These are phyloP conservation scores for Tanytarsus gracilentus DNA, from an alignment of 2,888 invertebrate genomes.

Conservation along the genomic window DNA sequence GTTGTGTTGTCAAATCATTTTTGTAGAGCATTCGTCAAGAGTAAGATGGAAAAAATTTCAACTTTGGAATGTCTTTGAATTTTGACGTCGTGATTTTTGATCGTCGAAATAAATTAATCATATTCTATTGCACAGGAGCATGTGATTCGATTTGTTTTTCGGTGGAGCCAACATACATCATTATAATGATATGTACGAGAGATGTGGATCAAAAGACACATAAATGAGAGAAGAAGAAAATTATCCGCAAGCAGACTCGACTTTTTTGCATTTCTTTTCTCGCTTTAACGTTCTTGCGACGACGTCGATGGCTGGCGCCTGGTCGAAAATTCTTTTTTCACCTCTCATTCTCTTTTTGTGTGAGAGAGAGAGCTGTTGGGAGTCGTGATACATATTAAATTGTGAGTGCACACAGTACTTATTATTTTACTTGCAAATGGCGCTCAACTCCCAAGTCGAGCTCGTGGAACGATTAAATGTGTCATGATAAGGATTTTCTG, in stretches of 20 bases:
- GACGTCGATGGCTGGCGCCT: conserved; percentile 15
- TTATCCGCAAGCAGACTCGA: conserved; percentile 19
- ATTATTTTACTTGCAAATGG: conserved; percentile 11
- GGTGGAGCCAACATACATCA: conserved; percentile 10
- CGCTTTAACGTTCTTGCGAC: background rate
- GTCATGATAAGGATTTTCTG: background rate
- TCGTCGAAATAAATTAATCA: background rate
- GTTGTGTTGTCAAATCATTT: background rate
- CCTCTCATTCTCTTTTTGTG: background rate
- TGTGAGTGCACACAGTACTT: background rate
- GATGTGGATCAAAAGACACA: background rate
- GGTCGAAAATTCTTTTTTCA: background rate
- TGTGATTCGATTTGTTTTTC: conserved; percentile 8
- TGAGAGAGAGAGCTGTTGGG: background rate
- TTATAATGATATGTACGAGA: background rate
- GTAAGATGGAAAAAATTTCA: background rate
- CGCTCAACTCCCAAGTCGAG: background rate
- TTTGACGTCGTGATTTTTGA: background rate
- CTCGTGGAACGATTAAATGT: background rate
- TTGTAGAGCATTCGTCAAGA: conserved; percentile 9
- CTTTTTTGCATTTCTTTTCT: conserved; percentile 23
- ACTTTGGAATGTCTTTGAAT: conserved; percentile 3
- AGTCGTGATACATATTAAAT: conserved; percentile 16
- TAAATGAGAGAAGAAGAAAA: conserved; percentile 7
- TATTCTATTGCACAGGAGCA: conserved; percentile 5